These are phyloP conservation scores for Agrotis segetum DNA, from an alignment of 2,888 invertebrate genomes.

Conservation along the genomic window DNA sequence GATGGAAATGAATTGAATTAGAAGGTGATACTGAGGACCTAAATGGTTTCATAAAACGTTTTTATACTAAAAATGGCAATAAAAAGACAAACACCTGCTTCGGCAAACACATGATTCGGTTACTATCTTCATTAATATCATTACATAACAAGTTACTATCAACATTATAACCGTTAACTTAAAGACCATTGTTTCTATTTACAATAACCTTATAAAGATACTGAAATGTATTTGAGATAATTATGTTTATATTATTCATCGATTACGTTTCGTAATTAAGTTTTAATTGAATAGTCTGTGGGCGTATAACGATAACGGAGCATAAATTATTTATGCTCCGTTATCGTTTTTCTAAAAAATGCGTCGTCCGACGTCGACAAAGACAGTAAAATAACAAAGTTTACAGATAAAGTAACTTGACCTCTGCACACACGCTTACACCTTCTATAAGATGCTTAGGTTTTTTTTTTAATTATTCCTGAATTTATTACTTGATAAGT, in stretches of 20 bases:
- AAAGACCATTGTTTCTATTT: conserved; percentile 19
- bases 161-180: conserved; percentile 10
- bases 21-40: background rate
- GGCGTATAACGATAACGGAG: too few relatives aligned
- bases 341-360: conserved; percentile 42
- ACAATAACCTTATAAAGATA: conserved; percentile 17
- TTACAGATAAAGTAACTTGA: conserved; percentile 56
- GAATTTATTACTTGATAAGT: conserved; percentile 61
- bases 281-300: conserved; percentile 47
- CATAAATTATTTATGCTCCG: conserved; percentile 24
- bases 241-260: conserved; percentile 38
- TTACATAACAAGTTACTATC: background rate
- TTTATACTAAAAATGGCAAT: conserved; percentile 2
- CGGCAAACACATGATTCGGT: too few relatives aligned
- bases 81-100: conserved; percentile 21
- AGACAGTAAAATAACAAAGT: conserved; percentile 49
- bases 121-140: conserved; percentile 10
- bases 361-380: background rate
- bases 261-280: conserved; percentile 32
- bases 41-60: background rate
- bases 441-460: conserved; percentile 50
- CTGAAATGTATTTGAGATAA: conserved; percentile 6
- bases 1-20: background rate
- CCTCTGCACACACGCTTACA: conserved; percentile 42
- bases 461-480: conserved; percentile 66